A percentile compares a stretch with the other conserved stretches of the same genome.
Conservation (phyloP, 2,113 vertebrate genomes). For the Enhydra lutris region DNA sequence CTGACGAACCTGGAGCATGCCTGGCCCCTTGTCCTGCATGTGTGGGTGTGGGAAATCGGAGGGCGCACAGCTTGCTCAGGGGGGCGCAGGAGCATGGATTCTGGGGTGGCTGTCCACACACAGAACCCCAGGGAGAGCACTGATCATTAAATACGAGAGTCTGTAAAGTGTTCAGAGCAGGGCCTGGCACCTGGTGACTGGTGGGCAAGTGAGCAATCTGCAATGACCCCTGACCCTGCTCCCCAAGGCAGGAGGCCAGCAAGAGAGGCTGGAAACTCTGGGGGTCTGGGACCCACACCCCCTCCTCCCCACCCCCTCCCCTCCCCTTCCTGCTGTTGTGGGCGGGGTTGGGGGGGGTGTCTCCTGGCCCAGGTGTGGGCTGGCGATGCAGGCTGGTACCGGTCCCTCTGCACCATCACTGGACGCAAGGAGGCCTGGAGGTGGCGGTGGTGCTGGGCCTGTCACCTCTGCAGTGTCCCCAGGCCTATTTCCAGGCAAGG, state of each 20-base stretch:
- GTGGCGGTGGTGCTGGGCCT: neutral
- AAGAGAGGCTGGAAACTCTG: neutral
- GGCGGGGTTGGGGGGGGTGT: neutral
- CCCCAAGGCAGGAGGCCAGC: neutral
- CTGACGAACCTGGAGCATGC: neutral
- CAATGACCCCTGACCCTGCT: neutral
- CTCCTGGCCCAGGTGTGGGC: neutral
- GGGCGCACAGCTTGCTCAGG: neutral
- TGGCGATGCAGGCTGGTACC: too few species aligned
- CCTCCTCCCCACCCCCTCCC: too few species aligned
- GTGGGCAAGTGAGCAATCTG: neutral
- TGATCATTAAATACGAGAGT: too few species aligned
- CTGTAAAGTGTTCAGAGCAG: neutral
- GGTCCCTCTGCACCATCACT: neutral
- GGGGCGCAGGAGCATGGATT: neutral
- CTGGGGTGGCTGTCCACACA: neutral
- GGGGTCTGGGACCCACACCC: neutral
- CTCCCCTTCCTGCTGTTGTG: neutral
- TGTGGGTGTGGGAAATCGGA: neutral
- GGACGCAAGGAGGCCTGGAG: neutral
- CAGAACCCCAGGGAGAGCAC: neutral
- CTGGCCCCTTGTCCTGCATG: neutral
- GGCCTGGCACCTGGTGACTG: accelerated
- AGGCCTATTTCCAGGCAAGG: neutral
- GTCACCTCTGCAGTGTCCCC: neutral